A percentile compares a stretch with the other conserved stretches of the same genome.
Evolutionary conservation across 2,113 vertebrate genomes (phyloP).

Genomic region (Neodon shergylaensis): DNA sequence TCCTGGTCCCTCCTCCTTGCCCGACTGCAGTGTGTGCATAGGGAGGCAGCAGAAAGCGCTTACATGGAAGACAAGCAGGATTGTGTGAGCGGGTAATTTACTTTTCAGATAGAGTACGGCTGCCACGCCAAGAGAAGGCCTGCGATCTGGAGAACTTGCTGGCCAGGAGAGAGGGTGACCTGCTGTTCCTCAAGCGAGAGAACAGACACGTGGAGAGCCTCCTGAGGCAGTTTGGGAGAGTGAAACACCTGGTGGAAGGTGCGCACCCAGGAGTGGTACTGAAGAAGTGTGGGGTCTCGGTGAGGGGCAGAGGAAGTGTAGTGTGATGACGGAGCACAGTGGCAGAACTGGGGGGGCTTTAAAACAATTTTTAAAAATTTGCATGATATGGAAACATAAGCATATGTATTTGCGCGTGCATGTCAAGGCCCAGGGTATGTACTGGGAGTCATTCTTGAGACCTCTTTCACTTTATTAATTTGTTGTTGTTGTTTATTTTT

Average conservation of each 20-base stretch:
- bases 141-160: slow-evolving; percentile 79
- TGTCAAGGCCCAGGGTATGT: background rate
- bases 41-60: background rate
- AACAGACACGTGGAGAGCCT: slow-evolving; percentile 85
- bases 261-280: fast-evolving
- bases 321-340: background rate
- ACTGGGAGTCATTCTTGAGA: background rate
- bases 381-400: background rate
- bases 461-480: background rate
- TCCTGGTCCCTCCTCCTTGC: fast-evolving
- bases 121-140: fast-evolving
- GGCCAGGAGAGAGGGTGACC: slow-evolving; percentile 81
- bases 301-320: fast-evolving
- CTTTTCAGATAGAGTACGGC: slow-evolving; percentile 72
- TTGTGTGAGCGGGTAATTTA: background rate
- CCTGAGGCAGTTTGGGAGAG: slow-evolving; percentile 87
- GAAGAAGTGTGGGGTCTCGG: background rate
- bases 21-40: fast-evolving
- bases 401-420: background rate
- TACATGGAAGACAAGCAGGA: fast-evolving
- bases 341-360: background rate
- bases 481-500: background rate
- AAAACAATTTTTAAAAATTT: background rate
- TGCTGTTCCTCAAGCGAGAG: slow-evolving; percentile 83
- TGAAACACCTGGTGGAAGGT: slow-evolving; percentile 88